phyloP scores from a whole-genome alignment of 2,113 vertebrate genomes.

The cattle (Bos taurus) region DNA sequence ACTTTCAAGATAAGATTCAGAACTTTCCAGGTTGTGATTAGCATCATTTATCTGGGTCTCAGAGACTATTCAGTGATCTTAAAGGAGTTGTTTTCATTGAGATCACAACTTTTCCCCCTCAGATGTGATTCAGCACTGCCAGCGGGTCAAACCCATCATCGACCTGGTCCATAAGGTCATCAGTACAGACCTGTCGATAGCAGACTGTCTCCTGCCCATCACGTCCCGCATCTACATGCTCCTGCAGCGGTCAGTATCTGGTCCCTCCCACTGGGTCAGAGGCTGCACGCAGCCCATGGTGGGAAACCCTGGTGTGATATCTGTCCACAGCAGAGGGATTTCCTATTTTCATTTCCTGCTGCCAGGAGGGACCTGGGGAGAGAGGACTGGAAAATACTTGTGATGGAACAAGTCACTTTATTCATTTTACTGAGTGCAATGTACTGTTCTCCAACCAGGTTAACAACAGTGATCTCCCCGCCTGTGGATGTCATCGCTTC shows the following conservation, averaged over 20 bases:
- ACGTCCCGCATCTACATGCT: conserved; percentile 98
- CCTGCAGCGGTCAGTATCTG: conserved; percentile 88
- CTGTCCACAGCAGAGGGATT: neutral
- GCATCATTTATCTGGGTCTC: neutral
- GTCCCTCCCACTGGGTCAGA: neutral
- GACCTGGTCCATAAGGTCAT: conserved; percentile 97
- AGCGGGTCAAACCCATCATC: conserved; percentile 94
- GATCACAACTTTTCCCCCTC: conserved; percentile 19
- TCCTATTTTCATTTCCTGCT: neutral
- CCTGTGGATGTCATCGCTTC: conserved; percentile 96
- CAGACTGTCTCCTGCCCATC: conserved; percentile 94
- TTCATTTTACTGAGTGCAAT: neutral
- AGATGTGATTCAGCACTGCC: conserved; percentile 96
- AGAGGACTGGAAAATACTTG: neutral
- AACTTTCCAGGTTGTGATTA: neutral
- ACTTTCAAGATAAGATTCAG: neutral
- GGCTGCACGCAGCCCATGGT: fast-evolving
- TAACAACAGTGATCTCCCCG: conserved; percentile 93
- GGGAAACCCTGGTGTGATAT: neutral
- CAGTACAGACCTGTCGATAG: conserved; percentile 93
- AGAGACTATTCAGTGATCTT: neutral
- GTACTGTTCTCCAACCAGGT: conserved; percentile 75
- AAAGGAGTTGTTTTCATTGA: neutral
- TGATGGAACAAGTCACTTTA: neutral
- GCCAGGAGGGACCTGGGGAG: neutral